Conservation (phyloP, 2,797 vertebrate genomes). For the Bovichtus diacanthus region DNA sequence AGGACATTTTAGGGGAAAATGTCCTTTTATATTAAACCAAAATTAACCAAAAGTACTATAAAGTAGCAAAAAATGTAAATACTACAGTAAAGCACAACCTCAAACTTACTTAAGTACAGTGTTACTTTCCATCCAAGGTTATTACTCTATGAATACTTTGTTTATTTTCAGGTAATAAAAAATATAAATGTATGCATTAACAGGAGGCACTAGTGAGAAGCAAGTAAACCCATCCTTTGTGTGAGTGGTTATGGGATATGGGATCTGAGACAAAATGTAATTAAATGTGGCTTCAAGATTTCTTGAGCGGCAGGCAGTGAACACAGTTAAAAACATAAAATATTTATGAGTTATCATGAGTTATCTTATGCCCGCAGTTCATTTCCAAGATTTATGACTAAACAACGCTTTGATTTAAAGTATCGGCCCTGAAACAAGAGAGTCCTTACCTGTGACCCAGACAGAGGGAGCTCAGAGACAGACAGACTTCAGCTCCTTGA, state of each 20-base stretch:
- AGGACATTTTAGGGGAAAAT: too few relatives aligned
- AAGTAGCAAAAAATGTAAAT: neutral
- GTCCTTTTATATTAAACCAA: too few relatives aligned
- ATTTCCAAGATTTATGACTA: conserved; percentile 2
- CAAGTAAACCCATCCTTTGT: neutral
- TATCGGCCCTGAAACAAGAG: neutral
- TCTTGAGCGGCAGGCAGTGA: conserved; percentile 1
- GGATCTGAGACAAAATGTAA: too few relatives aligned
- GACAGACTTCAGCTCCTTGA: conserved; percentile 62
- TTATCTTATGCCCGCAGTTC: neutral
- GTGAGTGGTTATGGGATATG: neutral
- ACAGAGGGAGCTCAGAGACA: conserved; percentile 54
- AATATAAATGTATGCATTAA: neutral
- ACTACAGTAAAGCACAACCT: neutral
- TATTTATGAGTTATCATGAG: neutral
- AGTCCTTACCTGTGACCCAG: conserved; percentile 76
- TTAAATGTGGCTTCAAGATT: neutral
- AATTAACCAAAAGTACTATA: too few relatives aligned
- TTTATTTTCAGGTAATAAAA: neutral
- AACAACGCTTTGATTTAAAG: conserved; percentile 15
- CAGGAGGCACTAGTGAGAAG: neutral
- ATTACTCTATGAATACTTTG: neutral
- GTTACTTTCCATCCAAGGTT: neutral
- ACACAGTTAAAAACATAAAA: neutral
- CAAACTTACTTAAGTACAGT: neutral